phyloP scores from a whole-genome alignment of 2,888 invertebrate species.

The Byasa hedistus region DNA sequence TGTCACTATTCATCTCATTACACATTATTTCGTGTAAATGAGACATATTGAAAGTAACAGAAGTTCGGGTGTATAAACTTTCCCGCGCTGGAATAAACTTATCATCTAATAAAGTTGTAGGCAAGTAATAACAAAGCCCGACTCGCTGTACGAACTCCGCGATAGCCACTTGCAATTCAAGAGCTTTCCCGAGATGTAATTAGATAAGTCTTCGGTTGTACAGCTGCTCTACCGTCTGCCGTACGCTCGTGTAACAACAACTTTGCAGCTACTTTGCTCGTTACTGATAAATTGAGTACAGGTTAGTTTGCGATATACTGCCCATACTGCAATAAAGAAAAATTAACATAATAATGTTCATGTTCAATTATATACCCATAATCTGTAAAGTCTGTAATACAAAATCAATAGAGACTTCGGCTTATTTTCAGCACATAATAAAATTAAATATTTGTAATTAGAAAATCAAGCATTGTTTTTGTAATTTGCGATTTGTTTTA shows the following conservation, averaged over 20 bases:
- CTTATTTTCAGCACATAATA: too few species aligned
- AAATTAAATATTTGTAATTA: too few species aligned
- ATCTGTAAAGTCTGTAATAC: too few species aligned
- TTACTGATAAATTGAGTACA: slow-evolving; percentile 6
- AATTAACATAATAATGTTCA: neutral
- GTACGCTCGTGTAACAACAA: slow-evolving; percentile 14
- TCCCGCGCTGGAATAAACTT: slow-evolving; percentile 7
- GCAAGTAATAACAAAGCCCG: slow-evolving; percentile 18
- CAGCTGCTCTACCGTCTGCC: slow-evolving; percentile 10
- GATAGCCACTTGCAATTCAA: slow-evolving; percentile 21
- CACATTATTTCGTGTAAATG: neutral
- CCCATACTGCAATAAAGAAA: neutral
- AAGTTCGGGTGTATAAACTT: neutral
- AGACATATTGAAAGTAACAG: neutral
- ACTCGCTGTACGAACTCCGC: slow-evolving; percentile 3
- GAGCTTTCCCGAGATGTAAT: slow-evolving; percentile 22
- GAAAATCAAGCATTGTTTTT: too few species aligned
- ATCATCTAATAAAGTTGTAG: slow-evolving; percentile 18
- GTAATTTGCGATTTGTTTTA: too few species aligned
- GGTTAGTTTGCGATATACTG: neutral
- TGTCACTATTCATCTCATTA: neutral
- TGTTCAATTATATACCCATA: too few species aligned
- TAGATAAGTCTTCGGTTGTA: slow-evolving; percentile 21
- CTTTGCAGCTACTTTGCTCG: slow-evolving; percentile 19
- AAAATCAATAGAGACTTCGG: too few species aligned